Conservation (phyloP, 2,888 invertebrate genomes). For the Drosophila leonis region DNA sequence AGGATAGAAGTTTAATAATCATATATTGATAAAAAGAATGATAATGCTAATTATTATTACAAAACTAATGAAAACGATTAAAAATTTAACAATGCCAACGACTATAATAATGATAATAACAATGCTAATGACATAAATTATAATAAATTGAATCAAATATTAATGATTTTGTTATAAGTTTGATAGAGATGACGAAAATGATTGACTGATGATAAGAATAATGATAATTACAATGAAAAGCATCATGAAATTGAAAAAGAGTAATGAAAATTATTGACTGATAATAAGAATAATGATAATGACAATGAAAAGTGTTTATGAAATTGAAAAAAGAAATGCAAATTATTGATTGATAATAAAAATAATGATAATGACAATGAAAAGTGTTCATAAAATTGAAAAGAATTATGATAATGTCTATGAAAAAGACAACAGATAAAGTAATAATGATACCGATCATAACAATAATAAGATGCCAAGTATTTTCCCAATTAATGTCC, state of each 20-base stretch:
- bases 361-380: not conserved
- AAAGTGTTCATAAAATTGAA: not conserved
- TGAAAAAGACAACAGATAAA: not conserved
- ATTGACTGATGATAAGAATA: not conserved
- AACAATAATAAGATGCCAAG: not conserved
- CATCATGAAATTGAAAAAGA: no score
- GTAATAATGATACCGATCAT: not conserved
- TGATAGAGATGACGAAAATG: no score
- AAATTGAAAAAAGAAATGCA: no score
- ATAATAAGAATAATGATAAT: no score
- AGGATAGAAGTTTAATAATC: no score
- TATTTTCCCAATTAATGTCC: no score
- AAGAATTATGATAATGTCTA: not conserved
- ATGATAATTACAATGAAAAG: not conserved
- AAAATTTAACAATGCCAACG: no score
- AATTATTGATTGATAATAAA: no score
- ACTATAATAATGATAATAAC: no score
- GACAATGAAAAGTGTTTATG: no score
- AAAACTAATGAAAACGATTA: not conserved
- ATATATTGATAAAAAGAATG: not conserved
- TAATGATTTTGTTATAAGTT: no score
- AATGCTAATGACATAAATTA: not conserved
- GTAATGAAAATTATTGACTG: no score
- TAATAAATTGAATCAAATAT: not conserved
- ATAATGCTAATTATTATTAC: not conserved